phyloP scores from a whole-genome alignment of 2,888 invertebrate species.

The Drosophila austrosaltans region DNA sequence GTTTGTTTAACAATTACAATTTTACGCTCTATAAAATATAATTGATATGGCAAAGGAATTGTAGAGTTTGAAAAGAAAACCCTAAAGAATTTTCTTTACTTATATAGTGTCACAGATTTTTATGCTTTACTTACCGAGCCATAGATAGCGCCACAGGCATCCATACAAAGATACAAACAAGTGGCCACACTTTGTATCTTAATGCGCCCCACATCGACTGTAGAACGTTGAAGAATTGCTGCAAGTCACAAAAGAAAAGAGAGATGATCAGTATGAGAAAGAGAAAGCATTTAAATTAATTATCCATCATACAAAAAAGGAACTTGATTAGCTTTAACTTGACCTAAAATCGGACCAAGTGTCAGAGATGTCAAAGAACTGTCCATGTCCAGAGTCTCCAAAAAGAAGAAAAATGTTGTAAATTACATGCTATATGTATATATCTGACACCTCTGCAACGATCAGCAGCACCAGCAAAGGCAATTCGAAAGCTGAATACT shows the following conservation, averaged over 20 bases:
- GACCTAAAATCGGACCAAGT: slow-evolving; percentile 45
- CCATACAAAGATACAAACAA: slow-evolving; percentile 95
- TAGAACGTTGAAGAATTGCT: slow-evolving; percentile 89
- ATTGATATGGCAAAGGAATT: not conserved
- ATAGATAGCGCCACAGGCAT: slow-evolving; percentile 93
- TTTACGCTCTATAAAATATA: slow-evolving; percentile 17
- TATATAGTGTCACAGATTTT: no score
- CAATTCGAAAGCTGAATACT: not conserved
- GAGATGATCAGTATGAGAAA: slow-evolving; percentile 16
- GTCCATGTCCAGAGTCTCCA: slow-evolving; percentile 14
- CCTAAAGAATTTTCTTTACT: no score
- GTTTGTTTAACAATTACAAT: slow-evolving; percentile 49
- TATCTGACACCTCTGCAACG: slow-evolving; percentile 46
- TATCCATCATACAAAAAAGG: slow-evolving; percentile 56
- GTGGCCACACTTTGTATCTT: slow-evolving; percentile 94
- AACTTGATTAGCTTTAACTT: slow-evolving; percentile 31
- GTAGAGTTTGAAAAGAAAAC: not conserved
- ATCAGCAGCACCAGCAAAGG: not conserved
- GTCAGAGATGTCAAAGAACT: slow-evolving; percentile 60
- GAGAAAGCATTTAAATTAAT: slow-evolving; percentile 70
- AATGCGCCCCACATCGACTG: slow-evolving; percentile 91
- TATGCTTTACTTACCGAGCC: slow-evolving; percentile 90
- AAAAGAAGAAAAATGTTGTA: slow-evolving; percentile 41
- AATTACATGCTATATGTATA: slow-evolving; percentile 50
- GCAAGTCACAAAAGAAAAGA: slow-evolving; percentile 80